Base-by-base conservation (phyloP, 2,797 vertebrate species). In the Hyperoplus immaculatus region DNA sequence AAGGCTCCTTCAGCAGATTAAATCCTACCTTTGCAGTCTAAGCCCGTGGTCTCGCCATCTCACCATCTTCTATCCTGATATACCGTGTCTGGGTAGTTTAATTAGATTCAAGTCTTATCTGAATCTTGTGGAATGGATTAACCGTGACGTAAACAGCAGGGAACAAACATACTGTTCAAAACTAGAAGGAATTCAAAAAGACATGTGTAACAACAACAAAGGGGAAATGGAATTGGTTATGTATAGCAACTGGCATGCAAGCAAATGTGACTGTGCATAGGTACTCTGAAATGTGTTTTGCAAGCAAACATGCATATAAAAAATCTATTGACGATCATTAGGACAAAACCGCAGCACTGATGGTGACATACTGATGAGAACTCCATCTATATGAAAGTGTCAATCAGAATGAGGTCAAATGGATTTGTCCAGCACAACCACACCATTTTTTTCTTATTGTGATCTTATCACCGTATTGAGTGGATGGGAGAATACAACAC, bases 91-190 rank as follows among this genome's bases (percentile, higher is more conserved):
- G 78, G 71, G 66, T 54, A 36, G 38, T 84, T 87, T 91, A 90
- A 92, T 90, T 89, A 85, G 81, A 78, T 89, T 60, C 65, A 10
- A 1, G 11, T 82, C 78, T 90, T 85, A 79, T 87, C 82, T 74
- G 50, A 77, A 75, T 77, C 84, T 71, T 47, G 61, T 49, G 68
- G 63, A 36, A 75, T 68, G 77, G 47, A 77, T 78, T 72, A 65
- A 58, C 16, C 46, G 6, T 43, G 84, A 80, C 3, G 12, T 60
- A 54, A 80, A 45, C 80, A 72, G 29, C 12, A 38, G 1, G 50
- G 69, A 58, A 57, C 67, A 82, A 43, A 72, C 21, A 51, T 21
- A 41, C 71, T 42, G 82, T 84, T 84, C 54, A 45, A 50, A 67
- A 81, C 66, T 77, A 43, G 38, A 58, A 16, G 43, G 29, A 60